Base-by-base conservation (phyloP, 1,140 invertebrate genomes). In the Aphaenogaster ashmeadi region DNA sequence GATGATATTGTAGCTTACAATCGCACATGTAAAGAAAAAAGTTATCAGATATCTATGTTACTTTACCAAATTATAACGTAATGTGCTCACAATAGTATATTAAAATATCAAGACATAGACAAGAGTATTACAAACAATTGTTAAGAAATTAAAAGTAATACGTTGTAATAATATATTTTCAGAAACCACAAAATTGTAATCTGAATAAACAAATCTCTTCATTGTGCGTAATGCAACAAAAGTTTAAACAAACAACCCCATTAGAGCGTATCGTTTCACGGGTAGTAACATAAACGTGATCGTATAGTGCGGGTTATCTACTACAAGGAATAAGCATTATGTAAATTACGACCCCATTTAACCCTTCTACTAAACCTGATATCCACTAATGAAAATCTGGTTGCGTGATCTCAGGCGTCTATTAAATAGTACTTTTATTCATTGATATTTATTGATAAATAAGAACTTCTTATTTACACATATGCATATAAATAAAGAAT, bases 371-470 rank as follows among this genome's bases (percentile, higher is more conserved):
- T 36, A 54, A 86, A 21, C 75, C 56, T 69, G 66, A 38, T 69
- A 87, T 89, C 89, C 93, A 74, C 69, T 80, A 74, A 67, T 67
- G 92, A 75, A 89, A 89, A 91, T 89, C 89, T 89, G 92, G 93
- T 93, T 92, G 93, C 92, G 71, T 64, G 60, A 89, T 87, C 83
- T 80, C 86, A 92, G 93, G 92, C 85, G 91, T 83, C 11, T 33
- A 36, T 64, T 67, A 67, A 71, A 71, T 54, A 50, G 15, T 54
- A 81, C 0, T 27, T 15, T 33, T 36, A 60, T 15, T 15, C 13
- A 60, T 11, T 36, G 8, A 38, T 54, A 75, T 41, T 62, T 15
- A 41, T 78, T 54, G 36, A 78, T 15, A 44, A 21, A 78, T 27
- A 69, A 44, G 2, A 21, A 67, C 8, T 67, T 66, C 5, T 21